Conservation (phyloP, 2,888 invertebrate species). For the Ecliptopera silaceata region DNA sequence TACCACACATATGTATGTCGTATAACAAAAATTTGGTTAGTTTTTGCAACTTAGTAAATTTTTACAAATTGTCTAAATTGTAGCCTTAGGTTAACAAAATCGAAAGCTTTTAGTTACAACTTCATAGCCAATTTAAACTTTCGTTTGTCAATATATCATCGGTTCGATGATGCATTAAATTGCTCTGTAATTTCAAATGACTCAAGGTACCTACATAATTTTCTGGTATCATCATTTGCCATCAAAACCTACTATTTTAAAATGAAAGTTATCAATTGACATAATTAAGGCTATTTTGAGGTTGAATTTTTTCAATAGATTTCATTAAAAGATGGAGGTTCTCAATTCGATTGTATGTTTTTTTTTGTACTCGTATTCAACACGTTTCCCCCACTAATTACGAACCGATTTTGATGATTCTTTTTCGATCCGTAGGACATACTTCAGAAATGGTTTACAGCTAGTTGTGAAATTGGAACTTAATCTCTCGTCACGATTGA, state of each 20-base stretch:
- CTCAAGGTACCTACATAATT: conserved; percentile 17
- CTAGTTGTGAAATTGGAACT: too few relatives aligned
- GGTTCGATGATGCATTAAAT: conserved; percentile 34
- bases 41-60: too few relatives aligned
- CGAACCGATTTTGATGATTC: too few relatives aligned
- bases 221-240: conserved; percentile 18
- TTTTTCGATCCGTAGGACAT: too few relatives aligned
- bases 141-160: conserved; percentile 33
- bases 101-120: neutral
- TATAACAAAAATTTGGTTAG: too few relatives aligned
- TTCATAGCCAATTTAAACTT: conserved; percentile 17
- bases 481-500: too few relatives aligned
- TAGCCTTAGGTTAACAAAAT: neutral
- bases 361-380: too few relatives aligned
- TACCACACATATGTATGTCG: neutral
- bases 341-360: too few relatives aligned
- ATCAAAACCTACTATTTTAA: conserved; percentile 8
- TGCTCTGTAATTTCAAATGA: conserved; percentile 29
- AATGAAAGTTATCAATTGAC: conserved; percentile 4
- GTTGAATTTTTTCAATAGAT: neutral
- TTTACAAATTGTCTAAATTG: neutral
- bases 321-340: too few relatives aligned
- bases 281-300: conserved; percentile 4
- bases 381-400: too few relatives aligned
- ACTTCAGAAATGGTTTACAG: too few relatives aligned